Percentiles rank a stretch among this genome's conserved stretches.
These are phyloP conservation scores for Microcebus murinus DNA, from an alignment of 2,113 vertebrate species.

Conservation along the genomic window DNA sequence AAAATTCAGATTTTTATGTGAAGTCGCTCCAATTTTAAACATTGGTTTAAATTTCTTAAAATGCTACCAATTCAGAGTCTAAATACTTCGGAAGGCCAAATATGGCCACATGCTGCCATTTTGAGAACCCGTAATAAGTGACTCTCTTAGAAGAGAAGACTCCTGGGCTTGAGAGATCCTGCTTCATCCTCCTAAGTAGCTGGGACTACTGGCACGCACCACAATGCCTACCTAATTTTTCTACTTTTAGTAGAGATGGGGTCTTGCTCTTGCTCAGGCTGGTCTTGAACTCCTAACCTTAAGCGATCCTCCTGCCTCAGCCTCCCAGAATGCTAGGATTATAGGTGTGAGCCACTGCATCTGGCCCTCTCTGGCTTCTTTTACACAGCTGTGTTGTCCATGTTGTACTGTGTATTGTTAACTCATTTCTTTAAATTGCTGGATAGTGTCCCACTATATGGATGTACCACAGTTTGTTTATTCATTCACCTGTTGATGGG, in stretches of 20 bases:
- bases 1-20: conserved; percentile 23
- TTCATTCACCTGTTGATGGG: neutral
- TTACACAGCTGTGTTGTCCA: neutral
- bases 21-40: neutral
- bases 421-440: neutral
- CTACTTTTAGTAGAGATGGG: too few species aligned
- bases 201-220: too few species aligned
- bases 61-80: neutral
- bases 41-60: conserved; percentile 36
- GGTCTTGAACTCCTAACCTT: too few species aligned
- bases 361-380: neutral
- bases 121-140: neutral
- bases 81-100: neutral
- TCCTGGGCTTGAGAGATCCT: too few species aligned
- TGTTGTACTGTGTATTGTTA: neutral
- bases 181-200: too few species aligned
- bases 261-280: too few species aligned
- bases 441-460: neutral
- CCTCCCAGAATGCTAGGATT: too few species aligned
- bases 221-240: too few species aligned
- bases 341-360: too few species aligned
- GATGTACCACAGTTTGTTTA: neutral
- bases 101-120: neutral
- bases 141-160: neutral
- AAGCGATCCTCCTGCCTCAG: too few species aligned